A percentile compares a stretch with the other conserved stretches of the same genome.
Evolutionary conservation across 2,797 vertebrate species (phyloP).

Genomic region (Protosalanx chinensis): DNA sequence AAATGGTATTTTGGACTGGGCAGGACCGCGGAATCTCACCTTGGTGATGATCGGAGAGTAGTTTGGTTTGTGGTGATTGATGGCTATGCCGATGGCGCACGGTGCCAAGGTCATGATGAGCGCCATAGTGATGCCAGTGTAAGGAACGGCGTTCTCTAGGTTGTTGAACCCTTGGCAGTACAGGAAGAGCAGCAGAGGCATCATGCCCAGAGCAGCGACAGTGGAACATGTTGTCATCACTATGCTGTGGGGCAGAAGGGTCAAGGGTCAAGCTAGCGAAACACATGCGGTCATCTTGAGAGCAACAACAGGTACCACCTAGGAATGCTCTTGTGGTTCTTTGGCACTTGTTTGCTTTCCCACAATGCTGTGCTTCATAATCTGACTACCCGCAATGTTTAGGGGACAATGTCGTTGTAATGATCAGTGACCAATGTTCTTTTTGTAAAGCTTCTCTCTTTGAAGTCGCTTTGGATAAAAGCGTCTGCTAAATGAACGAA

Average conservation of each 20-base stretch:
- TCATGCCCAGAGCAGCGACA: slow-evolving; percentile 74
- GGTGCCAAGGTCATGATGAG: slow-evolving; percentile 74
- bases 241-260: slow-evolving; percentile 64
- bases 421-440: too few species aligned
- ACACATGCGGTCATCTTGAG: too few species aligned
- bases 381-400: too few species aligned
- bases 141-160: slow-evolving; percentile 76
- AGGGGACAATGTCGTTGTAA: too few species aligned
- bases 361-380: too few species aligned
- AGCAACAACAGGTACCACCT: too few species aligned
- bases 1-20: neutral
- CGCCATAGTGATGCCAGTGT: slow-evolving; percentile 65
- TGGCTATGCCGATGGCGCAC: slow-evolving; percentile 71
- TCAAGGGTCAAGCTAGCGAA: too few species aligned
- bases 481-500: too few species aligned
- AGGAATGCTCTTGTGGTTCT: too few species aligned
- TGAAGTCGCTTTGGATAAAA: too few species aligned
- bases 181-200: slow-evolving; percentile 81
- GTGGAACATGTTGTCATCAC: slow-evolving; percentile 84
- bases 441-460: too few species aligned
- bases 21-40: slow-evolving; percentile 61
- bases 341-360: too few species aligned
- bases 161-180: slow-evolving; percentile 71
- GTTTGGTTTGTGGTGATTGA: slow-evolving; percentile 79
- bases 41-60: slow-evolving; percentile 66